phyloP scores from a whole-genome alignment of 2,797 vertebrate species.

The Pelobates cultripes region DNA sequence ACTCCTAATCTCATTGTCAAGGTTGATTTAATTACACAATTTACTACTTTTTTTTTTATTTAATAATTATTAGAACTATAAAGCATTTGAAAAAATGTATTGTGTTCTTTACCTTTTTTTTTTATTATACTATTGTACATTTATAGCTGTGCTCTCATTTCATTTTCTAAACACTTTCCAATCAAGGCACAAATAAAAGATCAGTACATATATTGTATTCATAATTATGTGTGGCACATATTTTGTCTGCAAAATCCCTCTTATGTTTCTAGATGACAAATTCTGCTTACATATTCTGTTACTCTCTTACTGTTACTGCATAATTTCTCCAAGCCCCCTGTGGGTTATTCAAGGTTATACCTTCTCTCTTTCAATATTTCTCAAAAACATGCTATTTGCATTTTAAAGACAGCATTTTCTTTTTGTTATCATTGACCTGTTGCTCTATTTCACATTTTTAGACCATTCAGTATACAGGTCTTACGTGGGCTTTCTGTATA shows the following conservation, averaged over 20 bases:
- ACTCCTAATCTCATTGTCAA: no score
- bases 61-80: no score
- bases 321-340: slow-evolving; percentile 38
- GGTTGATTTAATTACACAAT: no score
- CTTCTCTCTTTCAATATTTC: slow-evolving; percentile 35
- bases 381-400: slow-evolving; percentile 26
- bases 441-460: no score
- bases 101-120: no score
- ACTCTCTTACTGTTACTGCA: slow-evolving; percentile 34
- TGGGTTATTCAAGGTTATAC: slow-evolving; percentile 45
- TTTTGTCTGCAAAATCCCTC: slow-evolving; percentile 15
- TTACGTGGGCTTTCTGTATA: no score
- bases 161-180: background rate
- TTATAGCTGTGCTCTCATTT: no score
- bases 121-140: no score
- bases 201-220: background rate
- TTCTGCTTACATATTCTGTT: slow-evolving; percentile 28
- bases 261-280: slow-evolving; percentile 29
- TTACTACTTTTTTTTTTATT: no score
- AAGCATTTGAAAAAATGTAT: no score
- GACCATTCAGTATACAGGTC: no score
- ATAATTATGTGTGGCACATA: slow-evolving; percentile 8
- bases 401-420: slow-evolving; percentile 5
- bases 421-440: no score
- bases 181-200: background rate